phyloP scores from a whole-genome alignment of 1,140 invertebrate genomes.

The Lanistes nyassanus region DNA sequence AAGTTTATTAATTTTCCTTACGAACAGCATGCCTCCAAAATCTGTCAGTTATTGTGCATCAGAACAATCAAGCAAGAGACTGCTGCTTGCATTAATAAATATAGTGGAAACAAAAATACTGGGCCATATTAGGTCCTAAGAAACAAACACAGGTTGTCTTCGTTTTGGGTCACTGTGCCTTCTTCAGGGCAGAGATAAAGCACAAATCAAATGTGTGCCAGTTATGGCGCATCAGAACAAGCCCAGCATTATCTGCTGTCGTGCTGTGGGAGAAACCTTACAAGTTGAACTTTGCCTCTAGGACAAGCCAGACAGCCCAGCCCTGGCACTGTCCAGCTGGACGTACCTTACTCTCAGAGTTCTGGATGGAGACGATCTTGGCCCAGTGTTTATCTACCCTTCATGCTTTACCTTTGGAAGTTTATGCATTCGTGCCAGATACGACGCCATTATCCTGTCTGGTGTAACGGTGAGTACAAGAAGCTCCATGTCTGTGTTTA shows the following conservation, averaged over 20 bases:
- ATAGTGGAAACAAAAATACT: no score
- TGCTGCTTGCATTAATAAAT: no score
- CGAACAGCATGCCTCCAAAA: neutral
- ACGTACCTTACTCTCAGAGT: conserved; percentile 42
- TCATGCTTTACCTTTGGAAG: conserved; percentile 29
- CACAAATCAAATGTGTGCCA: no score
- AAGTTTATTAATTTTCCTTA: neutral
- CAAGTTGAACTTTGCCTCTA: neutral
- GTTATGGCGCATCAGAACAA: no score
- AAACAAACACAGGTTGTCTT: no score
- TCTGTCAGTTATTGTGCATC: neutral
- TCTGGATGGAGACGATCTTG: conserved; percentile 52
- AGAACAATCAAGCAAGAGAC: no score
- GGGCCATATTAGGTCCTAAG: no score
- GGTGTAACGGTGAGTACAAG: neutral
- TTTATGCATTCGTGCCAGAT: conserved; percentile 39
- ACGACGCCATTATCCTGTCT: conserved; percentile 32
- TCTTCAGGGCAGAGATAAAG: no score
- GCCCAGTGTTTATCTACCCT: conserved; percentile 46
- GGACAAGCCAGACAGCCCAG: neutral
- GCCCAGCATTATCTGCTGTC: no score
- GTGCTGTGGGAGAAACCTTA: conserved; percentile 8
- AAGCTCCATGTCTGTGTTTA: neutral
- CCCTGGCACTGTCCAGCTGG: conserved; percentile 16
- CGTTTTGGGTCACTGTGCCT: no score